Conservation (phyloP, 2,888 invertebrate genomes). For the Orthosia gothica region DNA sequence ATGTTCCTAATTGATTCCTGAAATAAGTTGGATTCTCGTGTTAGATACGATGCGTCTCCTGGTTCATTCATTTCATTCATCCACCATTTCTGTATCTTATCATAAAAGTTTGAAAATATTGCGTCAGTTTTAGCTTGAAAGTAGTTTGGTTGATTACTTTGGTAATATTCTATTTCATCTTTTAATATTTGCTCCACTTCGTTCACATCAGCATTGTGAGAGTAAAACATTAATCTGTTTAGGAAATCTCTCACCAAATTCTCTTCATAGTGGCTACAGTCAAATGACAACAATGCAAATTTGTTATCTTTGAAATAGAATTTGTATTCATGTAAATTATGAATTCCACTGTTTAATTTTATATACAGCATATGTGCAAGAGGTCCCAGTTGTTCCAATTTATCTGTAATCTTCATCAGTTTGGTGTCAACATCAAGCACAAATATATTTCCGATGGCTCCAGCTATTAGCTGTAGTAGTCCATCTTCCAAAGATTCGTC, state of each 20-base stretch:
- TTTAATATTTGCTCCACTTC: conserved; percentile 40
- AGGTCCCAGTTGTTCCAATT: background rate
- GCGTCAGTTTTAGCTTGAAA: conserved; percentile 37
- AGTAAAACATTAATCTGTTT: conserved; percentile 37
- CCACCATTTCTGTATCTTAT: conserved; percentile 61
- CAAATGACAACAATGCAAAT: conserved; percentile 1
- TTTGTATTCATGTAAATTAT: conserved; percentile 16
- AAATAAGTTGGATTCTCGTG: conserved; percentile 22
- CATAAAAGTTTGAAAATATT: conserved; percentile 46
- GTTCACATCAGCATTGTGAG: conserved; percentile 42
- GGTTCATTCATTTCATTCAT: too few relatives aligned
- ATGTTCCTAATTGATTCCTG: conserved; percentile 15
- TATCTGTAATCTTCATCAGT: conserved; percentile 1
- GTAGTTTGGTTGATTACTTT: background rate
- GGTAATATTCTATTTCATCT: conserved; percentile 37
- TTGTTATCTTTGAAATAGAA: conserved; percentile 8
- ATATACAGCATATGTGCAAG: background rate
- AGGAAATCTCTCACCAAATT: conserved; percentile 20
- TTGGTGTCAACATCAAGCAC: background rate
- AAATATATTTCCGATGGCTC: conserved; percentile 2
- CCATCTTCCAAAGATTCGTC: conserved; percentile 13
- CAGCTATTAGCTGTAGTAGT: background rate
- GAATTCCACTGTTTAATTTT: background rate
- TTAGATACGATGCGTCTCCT: conserved; percentile 22
- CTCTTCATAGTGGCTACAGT: background rate